These are phyloP conservation scores for Xylocampa areola DNA, from an alignment of 2,888 invertebrate genomes.

Conservation along the genomic window DNA sequence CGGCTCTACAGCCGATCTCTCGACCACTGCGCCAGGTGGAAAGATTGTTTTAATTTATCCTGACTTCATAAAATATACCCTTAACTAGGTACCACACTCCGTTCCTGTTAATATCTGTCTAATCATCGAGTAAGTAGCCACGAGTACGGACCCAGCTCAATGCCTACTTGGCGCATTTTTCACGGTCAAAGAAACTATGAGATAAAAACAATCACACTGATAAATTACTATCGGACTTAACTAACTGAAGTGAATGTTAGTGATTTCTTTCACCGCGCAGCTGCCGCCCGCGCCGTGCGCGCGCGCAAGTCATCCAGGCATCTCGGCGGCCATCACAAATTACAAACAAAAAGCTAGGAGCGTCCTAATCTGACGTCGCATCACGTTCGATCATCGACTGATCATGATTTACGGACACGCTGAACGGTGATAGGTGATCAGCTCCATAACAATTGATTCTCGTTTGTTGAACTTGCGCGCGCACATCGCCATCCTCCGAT, in stretches of 20 bases:
- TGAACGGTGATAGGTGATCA: slow-evolving; percentile 85
- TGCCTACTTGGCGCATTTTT: slow-evolving; percentile 54
- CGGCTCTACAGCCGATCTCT: no score
- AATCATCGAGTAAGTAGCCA: slow-evolving; percentile 54
- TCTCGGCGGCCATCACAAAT: slow-evolving; percentile 84
- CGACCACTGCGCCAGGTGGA: no score
- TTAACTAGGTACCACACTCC: no score
- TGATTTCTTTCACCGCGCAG: slow-evolving; percentile 75
- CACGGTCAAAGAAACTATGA: slow-evolving; percentile 66
- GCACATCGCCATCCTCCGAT: slow-evolving; percentile 50
- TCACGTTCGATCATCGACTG: slow-evolving; percentile 85
- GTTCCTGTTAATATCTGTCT: slow-evolving; percentile 23
- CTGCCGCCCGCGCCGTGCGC: slow-evolving; percentile 65
- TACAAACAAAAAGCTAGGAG: slow-evolving; percentile 87
- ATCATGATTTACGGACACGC: slow-evolving; percentile 88
- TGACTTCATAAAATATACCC: slow-evolving; percentile 13
- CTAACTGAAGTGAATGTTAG: slow-evolving; percentile 75
- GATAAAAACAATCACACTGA: slow-evolving; percentile 79
- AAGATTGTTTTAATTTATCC: no score
- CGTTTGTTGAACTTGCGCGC: slow-evolving; percentile 76
- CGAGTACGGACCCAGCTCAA: slow-evolving; percentile 43
- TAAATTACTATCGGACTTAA: slow-evolving; percentile 74
- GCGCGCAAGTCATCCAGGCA: slow-evolving; percentile 84
- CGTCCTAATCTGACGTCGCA: slow-evolving; percentile 86
- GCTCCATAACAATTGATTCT: slow-evolving; percentile 81